These are phyloP conservation scores for Heliothis peltigera DNA, from an alignment of 2,888 invertebrate species.

Conservation along the genomic window DNA sequence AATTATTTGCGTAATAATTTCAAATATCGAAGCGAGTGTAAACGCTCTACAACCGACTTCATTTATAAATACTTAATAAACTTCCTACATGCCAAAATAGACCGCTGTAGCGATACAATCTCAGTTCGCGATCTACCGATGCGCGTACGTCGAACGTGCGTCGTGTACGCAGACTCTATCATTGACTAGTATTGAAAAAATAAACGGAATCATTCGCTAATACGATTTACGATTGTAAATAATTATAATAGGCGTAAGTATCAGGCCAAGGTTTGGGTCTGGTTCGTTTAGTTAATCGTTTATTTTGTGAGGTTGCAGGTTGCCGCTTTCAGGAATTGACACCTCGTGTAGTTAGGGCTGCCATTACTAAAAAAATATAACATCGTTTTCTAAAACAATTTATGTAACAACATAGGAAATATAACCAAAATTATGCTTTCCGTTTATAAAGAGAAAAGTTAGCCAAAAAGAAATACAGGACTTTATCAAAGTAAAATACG, in stretches of 20 bases:
- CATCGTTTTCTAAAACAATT: neutral
- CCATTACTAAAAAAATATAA: neutral
- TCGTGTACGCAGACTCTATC: conserved; percentile 68
- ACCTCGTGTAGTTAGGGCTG: conserved; percentile 39
- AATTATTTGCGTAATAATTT: conserved; percentile 58
- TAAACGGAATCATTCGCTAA: conserved; percentile 78
- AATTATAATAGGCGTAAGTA: conserved; percentile 74
- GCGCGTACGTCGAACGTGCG: conserved; percentile 56
- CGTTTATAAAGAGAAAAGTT: too few species aligned
- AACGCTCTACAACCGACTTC: conserved; percentile 53
- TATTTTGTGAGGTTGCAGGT: conserved; percentile 49
- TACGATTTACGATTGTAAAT: conserved; percentile 83
- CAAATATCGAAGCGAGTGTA: conserved; percentile 49
- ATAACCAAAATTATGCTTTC: too few species aligned
- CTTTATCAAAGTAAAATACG: neutral
- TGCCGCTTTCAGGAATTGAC: conserved; percentile 54
- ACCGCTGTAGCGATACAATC: conserved; percentile 57
- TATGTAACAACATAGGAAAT: neutral
- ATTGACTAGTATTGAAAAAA: conserved; percentile 78
- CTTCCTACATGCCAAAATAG: conserved; percentile 72
- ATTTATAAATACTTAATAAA: conserved; percentile 71
- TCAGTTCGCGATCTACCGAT: conserved; percentile 63
- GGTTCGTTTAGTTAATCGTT: conserved; percentile 64
- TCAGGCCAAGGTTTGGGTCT: conserved; percentile 65
- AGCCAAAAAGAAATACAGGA: too few species aligned